Evolutionary conservation across 1,140 invertebrate genomes (phyloP).

Genomic region (Araneus ventricosus): DNA sequence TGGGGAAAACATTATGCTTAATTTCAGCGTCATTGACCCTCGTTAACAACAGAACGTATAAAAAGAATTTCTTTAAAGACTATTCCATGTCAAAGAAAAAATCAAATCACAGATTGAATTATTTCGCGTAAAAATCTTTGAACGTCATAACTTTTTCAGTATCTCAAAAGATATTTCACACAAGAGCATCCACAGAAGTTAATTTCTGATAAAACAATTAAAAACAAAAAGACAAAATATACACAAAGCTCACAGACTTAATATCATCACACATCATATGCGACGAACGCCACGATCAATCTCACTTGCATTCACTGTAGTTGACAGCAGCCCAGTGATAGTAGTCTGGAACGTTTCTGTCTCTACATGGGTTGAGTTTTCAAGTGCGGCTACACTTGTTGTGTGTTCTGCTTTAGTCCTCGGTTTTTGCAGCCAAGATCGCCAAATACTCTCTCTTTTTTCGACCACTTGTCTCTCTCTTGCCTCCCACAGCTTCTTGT

Average conservation of each 20-base stretch:
- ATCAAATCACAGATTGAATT: no score
- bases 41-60: no score
- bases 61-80: no score
- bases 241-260: neutral
- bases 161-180: no score
- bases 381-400: neutral
- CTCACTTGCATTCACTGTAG: neutral
- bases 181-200: no score
- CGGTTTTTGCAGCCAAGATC: constrained; percentile 33
- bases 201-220: neutral
- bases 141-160: no score
- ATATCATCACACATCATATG: neutral
- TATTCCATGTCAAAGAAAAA: no score
- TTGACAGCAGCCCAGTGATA: neutral
- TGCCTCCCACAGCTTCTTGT: constrained; percentile 36
- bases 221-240: neutral
- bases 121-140: no score
- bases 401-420: neutral
- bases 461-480: constrained; percentile 29
- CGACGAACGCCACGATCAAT: neutral
- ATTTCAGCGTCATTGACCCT: no score
- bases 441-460: constrained; percentile 56
- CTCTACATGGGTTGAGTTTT: neutral
- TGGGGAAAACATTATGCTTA: no score
- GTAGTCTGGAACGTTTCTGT: neutral